Evolutionary conservation across 2,797 vertebrate genomes (phyloP), one percentile per base, ranked within the genome.

Genomic region (Siniperca scherzeri): DNA sequence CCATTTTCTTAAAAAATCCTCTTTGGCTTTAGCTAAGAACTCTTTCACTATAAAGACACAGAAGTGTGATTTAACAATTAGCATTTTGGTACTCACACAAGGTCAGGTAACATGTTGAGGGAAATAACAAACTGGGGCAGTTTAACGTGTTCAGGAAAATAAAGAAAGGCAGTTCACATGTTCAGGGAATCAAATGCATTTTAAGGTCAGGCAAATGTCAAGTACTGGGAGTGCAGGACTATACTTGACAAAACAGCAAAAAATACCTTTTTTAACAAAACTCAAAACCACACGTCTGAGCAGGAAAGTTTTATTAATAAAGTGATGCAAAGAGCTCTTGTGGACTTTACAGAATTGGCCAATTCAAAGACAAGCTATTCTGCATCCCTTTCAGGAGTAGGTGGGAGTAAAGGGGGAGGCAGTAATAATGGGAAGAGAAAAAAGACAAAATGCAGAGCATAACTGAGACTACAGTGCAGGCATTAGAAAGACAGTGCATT

Each of bases 1-100:
- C 98, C 98, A 99, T 96, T 98, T 99, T 96, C 95, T 97, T 96
- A 98, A 96, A 95, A 99, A 99, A 94, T 99, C 99, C 97, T 99
- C 98, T 98, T 99, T 99, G 97, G 99, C 98, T 97, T 98, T 99
- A 94, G 97, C 98, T 97, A 99, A 96, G 94, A 98, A 98, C 93
- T 99, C 98, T 97, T 99, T 99, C 98, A 99, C 98, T 99, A 86
- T 21, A 76, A 90, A 77, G 27, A 67, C 8, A 86, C 25, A 87
- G 17, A 70, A 53, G 69, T 46, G 40, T 36, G 14, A 85, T 50
- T 59, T 53, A 76, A 83, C 17, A 78, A n/a, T 74, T 52, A 77
- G 46, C 22, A 80, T 77, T 74, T 42, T 68, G 71, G 11, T 33
- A 69, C 50, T 60, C 38, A 55, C n/a, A 70, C 48, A 73, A 25